Evolutionary conservation across 2,797 vertebrate species (phyloP).

Genomic region (Chelidonichthys spinosus): DNA sequence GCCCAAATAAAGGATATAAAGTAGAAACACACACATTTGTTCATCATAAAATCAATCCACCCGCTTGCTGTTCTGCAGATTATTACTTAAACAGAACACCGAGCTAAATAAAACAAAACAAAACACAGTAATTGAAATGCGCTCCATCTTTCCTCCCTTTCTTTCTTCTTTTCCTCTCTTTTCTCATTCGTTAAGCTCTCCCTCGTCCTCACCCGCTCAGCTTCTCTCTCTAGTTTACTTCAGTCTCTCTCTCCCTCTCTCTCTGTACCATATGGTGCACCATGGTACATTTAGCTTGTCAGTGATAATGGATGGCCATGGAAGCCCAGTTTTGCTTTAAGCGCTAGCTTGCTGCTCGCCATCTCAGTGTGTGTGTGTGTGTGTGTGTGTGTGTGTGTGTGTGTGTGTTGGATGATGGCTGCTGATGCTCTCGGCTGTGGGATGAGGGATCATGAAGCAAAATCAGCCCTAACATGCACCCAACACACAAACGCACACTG

Average conservation of each 20-base stretch:
- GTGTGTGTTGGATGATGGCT: constrained; percentile 73
- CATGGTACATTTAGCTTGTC: constrained; percentile 99
- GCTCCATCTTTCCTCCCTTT: constrained; percentile 62
- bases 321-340: constrained; percentile 98
- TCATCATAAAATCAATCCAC: neutral
- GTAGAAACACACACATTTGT: neutral
- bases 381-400: constrained; percentile 26
- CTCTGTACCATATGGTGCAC: constrained; percentile 94
- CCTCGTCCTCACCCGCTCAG: constrained; percentile 30
- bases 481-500: constrained; percentile 16
- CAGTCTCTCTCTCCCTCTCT: constrained; percentile 66
- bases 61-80: constrained; percentile 12
- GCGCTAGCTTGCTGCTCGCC: constrained; percentile 84
- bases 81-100: constrained; percentile 41
- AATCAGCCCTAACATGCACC: constrained; percentile 75
- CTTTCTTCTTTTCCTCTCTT: constrained; percentile 66
- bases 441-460: constrained; percentile 89
- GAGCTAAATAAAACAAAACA: constrained; percentile 23
- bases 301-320: constrained; percentile 99
- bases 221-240: constrained; percentile 33
- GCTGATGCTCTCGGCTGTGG: constrained; percentile 87
- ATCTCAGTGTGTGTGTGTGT: constrained; percentile 39
- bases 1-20: neutral
- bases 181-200: constrained; percentile 17
- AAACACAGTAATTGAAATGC: constrained; percentile 36